Evolutionary conservation across 2,888 invertebrate genomes (phyloP), one percentile per base, ranked within the genome.

Genomic region (Diarsia rubi): DNA sequence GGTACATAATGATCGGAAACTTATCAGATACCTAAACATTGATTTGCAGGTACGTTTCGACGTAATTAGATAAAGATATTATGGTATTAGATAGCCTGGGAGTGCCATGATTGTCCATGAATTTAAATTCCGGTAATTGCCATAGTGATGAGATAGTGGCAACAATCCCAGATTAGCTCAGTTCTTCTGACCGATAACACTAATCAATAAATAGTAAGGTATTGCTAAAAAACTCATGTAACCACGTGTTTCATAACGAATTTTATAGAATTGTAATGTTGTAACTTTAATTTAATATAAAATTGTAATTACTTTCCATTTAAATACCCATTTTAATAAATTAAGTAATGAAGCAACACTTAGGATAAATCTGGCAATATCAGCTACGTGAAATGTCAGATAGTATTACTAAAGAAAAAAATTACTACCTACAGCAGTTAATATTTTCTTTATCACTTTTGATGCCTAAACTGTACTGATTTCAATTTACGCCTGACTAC

Each of bases 21-120:
- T 81, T 83, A 85, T 87, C 83, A 73, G 59, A 78, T 45, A 54
- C 59, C 63, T 67, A 60, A 47, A 52, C 62, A 65, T 45, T 84
- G 81, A 82, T 75, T 71, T 37, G 79, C 49, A 54, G 68, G 68
- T 72, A 49, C 42, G 47, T 49, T 66, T 11, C 69, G 44, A 47
- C 44, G 76, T 76, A 70, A 77, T 79, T 66, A 64, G 79, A 82
- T 86, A 82, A 80, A 47, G 64, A 69, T 75, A 64, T 12, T 54
- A 65, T 44, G 65, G 67, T 64, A 31, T 64, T n/a, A 60, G 3
- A 47, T 54, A 60, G 24, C 42, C 21, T 60, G 80, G 80, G 74
- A 54, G 81, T 70, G 81, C 64, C 75, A 42, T 69, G 31, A 69
- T n/a, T 64, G 45, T 60, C 14, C 6, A 49, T 64, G 57, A 19